phyloP scores from a whole-genome alignment of 2,797 vertebrate genomes.

The Chaenodraco wilsoni region DNA sequence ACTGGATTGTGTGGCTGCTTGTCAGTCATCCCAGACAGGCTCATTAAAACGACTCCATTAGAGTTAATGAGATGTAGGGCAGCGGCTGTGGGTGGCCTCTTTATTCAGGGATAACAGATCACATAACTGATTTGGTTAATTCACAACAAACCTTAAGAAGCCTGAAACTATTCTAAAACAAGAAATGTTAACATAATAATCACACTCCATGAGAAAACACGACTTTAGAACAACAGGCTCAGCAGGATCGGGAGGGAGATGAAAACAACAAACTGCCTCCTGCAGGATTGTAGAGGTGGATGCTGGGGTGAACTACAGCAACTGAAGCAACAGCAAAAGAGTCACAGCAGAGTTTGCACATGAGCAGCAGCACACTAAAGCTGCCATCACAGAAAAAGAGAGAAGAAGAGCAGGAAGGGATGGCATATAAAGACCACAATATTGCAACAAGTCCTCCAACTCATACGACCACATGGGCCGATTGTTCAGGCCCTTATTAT shows the following conservation, averaged over 20 bases:
- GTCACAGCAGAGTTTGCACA: neutral
- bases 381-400: too few species aligned
- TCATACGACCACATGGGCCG: too few species aligned
- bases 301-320: neutral
- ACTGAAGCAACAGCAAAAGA: neutral
- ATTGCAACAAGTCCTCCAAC: neutral
- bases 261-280: neutral
- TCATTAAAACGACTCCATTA: constrained; percentile 82
- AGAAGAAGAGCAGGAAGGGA: neutral
- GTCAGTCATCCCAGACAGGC: constrained; percentile 70
- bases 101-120: constrained; percentile 60
- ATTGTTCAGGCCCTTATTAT: too few species aligned
- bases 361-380: neutral
- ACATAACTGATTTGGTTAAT: constrained; percentile 56
- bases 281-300: neutral
- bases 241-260: neutral
- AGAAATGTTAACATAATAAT: neutral
- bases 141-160: constrained; percentile 21
- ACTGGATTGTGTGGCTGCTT: constrained; percentile 67
- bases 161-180: constrained; percentile 3
- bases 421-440: neutral
- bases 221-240: neutral
- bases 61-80: constrained; percentile 81
- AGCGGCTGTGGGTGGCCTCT: constrained; percentile 71
- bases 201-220: neutral